Evolutionary conservation across 1,140 invertebrate species (phyloP).

Genomic region (Halesus radiatus): DNA sequence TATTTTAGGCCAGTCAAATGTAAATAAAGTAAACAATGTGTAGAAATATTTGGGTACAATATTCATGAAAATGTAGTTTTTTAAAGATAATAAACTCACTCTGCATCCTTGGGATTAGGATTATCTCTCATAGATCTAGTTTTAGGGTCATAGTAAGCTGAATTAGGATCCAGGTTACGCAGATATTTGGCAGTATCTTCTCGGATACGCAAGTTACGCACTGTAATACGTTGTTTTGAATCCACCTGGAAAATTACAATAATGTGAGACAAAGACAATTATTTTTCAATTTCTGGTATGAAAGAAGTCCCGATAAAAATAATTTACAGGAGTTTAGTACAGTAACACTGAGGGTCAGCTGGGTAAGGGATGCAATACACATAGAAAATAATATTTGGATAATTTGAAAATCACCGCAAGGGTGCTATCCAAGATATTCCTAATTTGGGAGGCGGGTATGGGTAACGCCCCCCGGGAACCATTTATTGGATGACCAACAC

Average conservation of each 20-base stretch:
- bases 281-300: neutral
- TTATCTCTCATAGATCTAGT: slow-evolving; percentile 99
- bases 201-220: slow-evolving; percentile 96
- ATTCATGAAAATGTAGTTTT: neutral
- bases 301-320: neutral
- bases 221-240: slow-evolving; percentile 98
- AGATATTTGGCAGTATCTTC: slow-evolving; percentile 99
- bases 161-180: slow-evolving; percentile 96
- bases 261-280: neutral
- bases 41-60: slow-evolving; percentile 9
- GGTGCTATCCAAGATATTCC: too few species aligned
- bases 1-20: too few species aligned
- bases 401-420: too few species aligned
- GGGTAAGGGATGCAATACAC: too few species aligned
- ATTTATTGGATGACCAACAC: too few species aligned
- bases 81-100: slow-evolving; percentile 71
- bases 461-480: too few species aligned
- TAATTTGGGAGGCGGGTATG: too few species aligned
- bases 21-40: too few species aligned
- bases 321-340: neutral
- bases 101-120: slow-evolving; percentile 85
- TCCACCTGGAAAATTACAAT: slow-evolving; percentile 78
- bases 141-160: slow-evolving; percentile 99
- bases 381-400: too few species aligned
- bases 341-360: too few species aligned